Base-by-base conservation (phyloP, 2,797 vertebrate species). In the Sebastiscus tertius region DNA sequence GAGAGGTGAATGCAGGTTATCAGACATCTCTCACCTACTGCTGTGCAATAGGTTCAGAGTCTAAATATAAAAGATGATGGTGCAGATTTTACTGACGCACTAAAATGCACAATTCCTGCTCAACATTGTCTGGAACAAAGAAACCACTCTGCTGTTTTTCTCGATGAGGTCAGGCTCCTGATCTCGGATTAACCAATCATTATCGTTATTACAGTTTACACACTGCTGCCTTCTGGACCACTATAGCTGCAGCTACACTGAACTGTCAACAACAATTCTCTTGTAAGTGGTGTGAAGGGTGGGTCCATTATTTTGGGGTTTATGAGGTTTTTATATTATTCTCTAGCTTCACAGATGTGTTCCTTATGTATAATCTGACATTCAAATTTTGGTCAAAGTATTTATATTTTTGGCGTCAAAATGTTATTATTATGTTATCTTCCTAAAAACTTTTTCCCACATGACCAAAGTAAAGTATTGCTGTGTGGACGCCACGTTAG, bases 181-280 rank as follows among this genome's bases (percentile, higher is more conserved):
- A 76, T 79, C 55, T 73, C 2, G 22, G 65, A 86, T 82, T 33
- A 84, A 81, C 70, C 42, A 24, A 56, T 77, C 79, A 77, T 81
- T 66, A 86, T 69, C 39, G 34, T 83, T 83, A 79, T 80, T 75
- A 80, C 81, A 83, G 80, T 86, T 89, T 70, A 80, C 75, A 5
- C 64, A 5, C 62, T n/a, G 54, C 64, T 64, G 22, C 20, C 69
- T 67, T 46, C 46, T 14, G 49, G 56, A 60, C 69, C 6, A 58
- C 27, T 24, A 18, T 52, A 73, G 77, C 63, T 72, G 56, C 46
- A 84, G 86, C 84, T 77, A 16, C 20, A 70, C 39, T 20, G 22
- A 71, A 64, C 70, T 27, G 62, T 78, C 65, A 71, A 77, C 74
- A 82, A 79, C 71, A 64, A 12, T 75, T 75, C 73, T 66, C 80